Evolutionary conservation across 2,113 vertebrate species (phyloP), one percentile per base, ranked within the genome.

Genomic region (Gambusia affinis): DNA sequence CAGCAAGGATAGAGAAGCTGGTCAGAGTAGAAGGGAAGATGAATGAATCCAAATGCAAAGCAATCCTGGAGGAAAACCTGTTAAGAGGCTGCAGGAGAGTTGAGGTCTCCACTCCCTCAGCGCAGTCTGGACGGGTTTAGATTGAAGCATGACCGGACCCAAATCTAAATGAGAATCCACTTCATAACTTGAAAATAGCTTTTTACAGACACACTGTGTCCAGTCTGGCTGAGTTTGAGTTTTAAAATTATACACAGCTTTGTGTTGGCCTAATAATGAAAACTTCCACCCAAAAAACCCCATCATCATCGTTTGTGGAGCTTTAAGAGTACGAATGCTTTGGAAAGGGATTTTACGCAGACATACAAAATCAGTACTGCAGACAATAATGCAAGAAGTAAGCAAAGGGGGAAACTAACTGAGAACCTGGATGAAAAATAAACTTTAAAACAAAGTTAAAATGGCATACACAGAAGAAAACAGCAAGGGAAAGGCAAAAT

Each of bases 401-500:
- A 62, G 27, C 8, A 2, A 15, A 30, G 57, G 15, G 7, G 61
- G 7, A 62, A 68, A 24, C 37, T 60, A 44, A 8, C 22, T 19
- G 39, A 33, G 69, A 47, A 17, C 12, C 71, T 74, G 39, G 65
- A 31, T 47, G n/a, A 68, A 72, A 76, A 72, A 33, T 62, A 70
- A 84, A 68, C 19, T 60, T 68, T 69, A 75, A 37, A 35, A 37
- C 66, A 69, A 28, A 44, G 63, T 78, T 37, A 76, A 8, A 15
- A 61, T 67, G 30, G 69, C 24, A 31, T 33, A 37, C 15, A 64
- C 64, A 35, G 72, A 67, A 12, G 31, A 80, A 57, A 71, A 75
- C 47, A 70, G 71, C 60, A 70, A 79, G 10, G 83, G 57, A 77
- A 60, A 66, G 84, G 70, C 57, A 37, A 67, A 76, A 79, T 74